Base-by-base conservation (phyloP, 1,140 invertebrate species). In the Neotoxoptera formosana region DNA sequence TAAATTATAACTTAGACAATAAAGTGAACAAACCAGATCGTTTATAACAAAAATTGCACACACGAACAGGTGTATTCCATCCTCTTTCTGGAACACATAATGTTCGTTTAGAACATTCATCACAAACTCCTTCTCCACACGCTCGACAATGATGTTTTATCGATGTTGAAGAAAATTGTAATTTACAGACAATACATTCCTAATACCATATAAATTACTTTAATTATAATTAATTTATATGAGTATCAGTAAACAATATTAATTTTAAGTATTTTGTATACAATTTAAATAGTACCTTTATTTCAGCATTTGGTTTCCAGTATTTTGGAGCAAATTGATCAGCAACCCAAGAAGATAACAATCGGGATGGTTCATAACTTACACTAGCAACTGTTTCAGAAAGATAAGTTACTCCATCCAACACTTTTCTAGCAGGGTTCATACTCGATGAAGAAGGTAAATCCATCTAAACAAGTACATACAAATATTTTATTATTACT, bases 141-240 rank as follows among this genome's bases (percentile, higher is more conserved):
- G 96, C 95, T 48, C 98, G 96, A 94, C 98, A 98, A 94, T 98
- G 98, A 94, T 98, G 98, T 94, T 98, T 98, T 7, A 96, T 95
- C 45, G 96, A 96, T 14, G 95, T 95, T 17, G 95, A 94, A 41
- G 94, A 94, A 94, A 97, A 97, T 34, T 94, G 94, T 91, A 95
- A 95, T 94, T 96, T 95, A 95, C 97, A 98, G 88, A 96, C 96
- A 94, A 96, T 95, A 95, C 97, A 98, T 90, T 96, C 94, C 96
- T 97, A 94, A 90, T 94, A 94, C 83, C 93, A 94, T 94, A 94
- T 93, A 93, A 41, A 93, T 83, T 83, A 86, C 81, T 91, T 30
- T 41, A 81, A 88, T 94, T 93, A 83, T 90, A 76, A 93, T 53
- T 41, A 41, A 34, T 67, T n/a, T 17, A 60, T 34, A 36, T 60